Percentiles rank a stretch among this genome's conserved stretches.
These are phyloP conservation scores for Rotaria sp. DNA, from an alignment of 2,888 invertebrate species.

Conservation along the genomic window DNA sequence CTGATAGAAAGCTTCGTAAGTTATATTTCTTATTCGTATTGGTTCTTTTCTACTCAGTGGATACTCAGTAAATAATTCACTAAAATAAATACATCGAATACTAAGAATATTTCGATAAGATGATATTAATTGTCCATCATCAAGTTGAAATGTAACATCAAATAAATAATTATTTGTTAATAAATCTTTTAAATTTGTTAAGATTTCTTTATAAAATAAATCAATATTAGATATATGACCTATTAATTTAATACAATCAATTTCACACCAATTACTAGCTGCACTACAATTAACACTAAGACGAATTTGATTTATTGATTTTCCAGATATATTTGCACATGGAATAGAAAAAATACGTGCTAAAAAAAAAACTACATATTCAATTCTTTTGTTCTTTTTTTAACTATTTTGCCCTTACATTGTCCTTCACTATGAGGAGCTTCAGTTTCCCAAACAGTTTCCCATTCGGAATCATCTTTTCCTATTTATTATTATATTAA, in stretches of 20 bases:
- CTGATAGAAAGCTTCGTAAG: neutral
- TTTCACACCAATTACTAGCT: slow-evolving; percentile 45
- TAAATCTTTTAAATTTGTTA: neutral
- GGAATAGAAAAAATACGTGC: slow-evolving; percentile 38
- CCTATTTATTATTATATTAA: too few relatives aligned
- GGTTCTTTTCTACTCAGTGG: neutral
- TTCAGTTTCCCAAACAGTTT: slow-evolving; percentile 43
- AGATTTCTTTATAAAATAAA: neutral
- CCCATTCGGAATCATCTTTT: slow-evolving; percentile 43
- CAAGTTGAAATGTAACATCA: neutral
- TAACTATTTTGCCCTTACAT: neutral
- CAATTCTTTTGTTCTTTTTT: too few relatives aligned
- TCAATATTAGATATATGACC: neutral
- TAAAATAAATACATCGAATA: neutral
- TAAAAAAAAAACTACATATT: neutral
- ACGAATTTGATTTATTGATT: slow-evolving; percentile 42
- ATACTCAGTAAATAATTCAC: neutral
- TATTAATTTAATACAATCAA: slow-evolving; percentile 45
- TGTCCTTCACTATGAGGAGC: neutral
- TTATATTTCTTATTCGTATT: neutral
- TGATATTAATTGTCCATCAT: neutral
- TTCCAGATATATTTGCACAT: slow-evolving; percentile 44
- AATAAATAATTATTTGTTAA: neutral
- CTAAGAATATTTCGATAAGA: neutral
- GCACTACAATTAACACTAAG: slow-evolving; percentile 45